Evolutionary conservation across 1,140 invertebrate genomes (phyloP).

Genomic region (Ganaspis sp.): DNA sequence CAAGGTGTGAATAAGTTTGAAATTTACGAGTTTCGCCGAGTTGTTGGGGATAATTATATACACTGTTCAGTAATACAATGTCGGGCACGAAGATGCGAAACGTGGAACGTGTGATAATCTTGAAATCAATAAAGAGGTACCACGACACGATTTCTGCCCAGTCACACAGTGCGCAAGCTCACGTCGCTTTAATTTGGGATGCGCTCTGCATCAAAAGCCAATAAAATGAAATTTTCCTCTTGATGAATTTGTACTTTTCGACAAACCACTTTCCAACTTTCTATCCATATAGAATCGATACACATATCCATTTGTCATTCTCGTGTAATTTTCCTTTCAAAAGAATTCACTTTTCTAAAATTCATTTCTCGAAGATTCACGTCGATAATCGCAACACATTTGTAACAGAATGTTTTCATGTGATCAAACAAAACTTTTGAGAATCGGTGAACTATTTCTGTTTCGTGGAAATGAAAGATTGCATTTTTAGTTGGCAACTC

Average conservation of each 20-base stretch:
- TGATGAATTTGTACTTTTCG: not conserved
- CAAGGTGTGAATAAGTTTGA: not conserved
- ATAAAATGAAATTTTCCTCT: conserved; percentile 40
- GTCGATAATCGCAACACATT: no score
- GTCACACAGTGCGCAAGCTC: conserved; percentile 54
- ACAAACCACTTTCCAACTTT: not conserved
- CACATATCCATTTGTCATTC: no score
- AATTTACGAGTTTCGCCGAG: conserved; percentile 46
- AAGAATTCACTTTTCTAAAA: no score
- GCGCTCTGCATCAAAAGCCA: conserved; percentile 49
- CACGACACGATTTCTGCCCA: conserved; percentile 58
- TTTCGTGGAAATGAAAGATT: not conserved
- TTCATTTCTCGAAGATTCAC: no score
- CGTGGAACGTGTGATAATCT: conserved; percentile 62
- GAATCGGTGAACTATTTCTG: no score
- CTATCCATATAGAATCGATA: no score
- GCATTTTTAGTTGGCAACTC: conserved; percentile 17
- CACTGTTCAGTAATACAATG: conserved; percentile 59
- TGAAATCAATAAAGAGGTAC: conserved; percentile 64
- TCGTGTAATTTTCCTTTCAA: not conserved
- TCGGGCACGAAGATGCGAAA: conserved; percentile 60
- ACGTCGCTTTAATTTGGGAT: conserved; percentile 57
- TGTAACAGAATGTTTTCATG: no score
- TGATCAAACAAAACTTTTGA: no score
- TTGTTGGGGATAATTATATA: conserved; percentile 57